phyloP scores from a whole-genome alignment of 2,888 invertebrate genomes.

The Myathropa florea region DNA sequence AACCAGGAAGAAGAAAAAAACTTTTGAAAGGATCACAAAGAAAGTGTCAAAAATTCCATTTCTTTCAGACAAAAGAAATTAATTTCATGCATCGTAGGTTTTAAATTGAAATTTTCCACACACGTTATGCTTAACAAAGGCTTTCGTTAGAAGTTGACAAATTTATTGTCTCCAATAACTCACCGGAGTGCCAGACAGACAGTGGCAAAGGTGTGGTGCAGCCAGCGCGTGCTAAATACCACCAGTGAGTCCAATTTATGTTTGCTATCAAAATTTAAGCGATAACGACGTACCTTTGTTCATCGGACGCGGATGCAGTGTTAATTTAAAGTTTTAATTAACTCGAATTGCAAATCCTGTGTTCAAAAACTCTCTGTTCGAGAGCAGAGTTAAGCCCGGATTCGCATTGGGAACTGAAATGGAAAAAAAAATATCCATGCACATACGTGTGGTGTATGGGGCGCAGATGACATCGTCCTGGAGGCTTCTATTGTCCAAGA shows the following conservation, averaged over 20 bases:
- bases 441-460: not conserved
- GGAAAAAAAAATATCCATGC: not conserved
- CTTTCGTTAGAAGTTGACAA: conserved; percentile 1
- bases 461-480: conserved; percentile 8
- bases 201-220: not conserved
- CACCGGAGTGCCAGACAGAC: not conserved
- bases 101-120: conserved; percentile 27
- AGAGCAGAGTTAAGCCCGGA: not conserved
- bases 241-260: not conserved
- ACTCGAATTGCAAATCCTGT: conserved; percentile 7
- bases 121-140: not conserved
- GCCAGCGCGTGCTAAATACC: not conserved
- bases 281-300: conserved; percentile 15
- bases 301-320: not conserved
- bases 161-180: conserved; percentile 40
- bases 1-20: not conserved
- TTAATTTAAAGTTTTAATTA: conserved; percentile 54
- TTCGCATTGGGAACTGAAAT: not conserved
- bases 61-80: conserved; percentile 36
- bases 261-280: not conserved
- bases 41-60: conserved; percentile 30
- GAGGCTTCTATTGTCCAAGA: conserved; percentile 59
- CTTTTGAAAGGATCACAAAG: not conserved
- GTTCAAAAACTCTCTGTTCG: conserved; percentile 6
- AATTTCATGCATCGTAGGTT: conserved; percentile 50